Percentiles rank a stretch among this genome's conserved stretches.
Evolutionary conservation across 2,113 vertebrate genomes (phyloP).

Genomic region (Canis aureus): DNA sequence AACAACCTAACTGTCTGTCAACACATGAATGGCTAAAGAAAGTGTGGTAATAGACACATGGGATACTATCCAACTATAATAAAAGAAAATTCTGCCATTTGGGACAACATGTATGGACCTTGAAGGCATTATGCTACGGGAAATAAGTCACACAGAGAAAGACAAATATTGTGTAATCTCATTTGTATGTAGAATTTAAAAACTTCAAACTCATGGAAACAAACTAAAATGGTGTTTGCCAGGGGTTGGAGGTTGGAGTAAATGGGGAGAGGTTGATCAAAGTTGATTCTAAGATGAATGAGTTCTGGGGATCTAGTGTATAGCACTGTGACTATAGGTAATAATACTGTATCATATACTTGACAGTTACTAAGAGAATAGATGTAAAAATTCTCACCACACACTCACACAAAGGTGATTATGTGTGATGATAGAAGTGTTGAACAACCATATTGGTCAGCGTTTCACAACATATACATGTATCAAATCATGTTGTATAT

Average conservation of each 20-base stretch:
- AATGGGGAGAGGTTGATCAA: not conserved
- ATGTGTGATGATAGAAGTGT: not conserved
- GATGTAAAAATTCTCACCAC: not conserved
- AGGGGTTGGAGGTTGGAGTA: not conserved
- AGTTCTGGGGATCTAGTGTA: not conserved
- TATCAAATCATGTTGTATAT: not conserved
- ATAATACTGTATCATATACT: not conserved
- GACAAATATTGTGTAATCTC: not conserved
- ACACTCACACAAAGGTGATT: not conserved
- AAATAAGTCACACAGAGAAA: not conserved
- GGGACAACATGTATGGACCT: no score
- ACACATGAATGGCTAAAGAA: not conserved
- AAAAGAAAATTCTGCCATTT: not conserved
- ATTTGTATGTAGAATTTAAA: not conserved
- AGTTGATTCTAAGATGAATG: not conserved
- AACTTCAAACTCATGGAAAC: not conserved
- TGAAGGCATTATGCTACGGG: no score
- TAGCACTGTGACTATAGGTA: not conserved
- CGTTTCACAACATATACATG: not conserved
- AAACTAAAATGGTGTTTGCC: not conserved
- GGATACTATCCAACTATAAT: not conserved
- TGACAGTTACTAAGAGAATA: not conserved
- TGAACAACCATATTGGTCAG: not conserved
- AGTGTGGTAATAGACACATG: no score
- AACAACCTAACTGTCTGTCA: not conserved